A percentile compares a stretch with the other conserved stretches of the same genome.
phyloP scores from a whole-genome alignment of 2,888 invertebrate species.

The Epinotia brunnichana region DNA sequence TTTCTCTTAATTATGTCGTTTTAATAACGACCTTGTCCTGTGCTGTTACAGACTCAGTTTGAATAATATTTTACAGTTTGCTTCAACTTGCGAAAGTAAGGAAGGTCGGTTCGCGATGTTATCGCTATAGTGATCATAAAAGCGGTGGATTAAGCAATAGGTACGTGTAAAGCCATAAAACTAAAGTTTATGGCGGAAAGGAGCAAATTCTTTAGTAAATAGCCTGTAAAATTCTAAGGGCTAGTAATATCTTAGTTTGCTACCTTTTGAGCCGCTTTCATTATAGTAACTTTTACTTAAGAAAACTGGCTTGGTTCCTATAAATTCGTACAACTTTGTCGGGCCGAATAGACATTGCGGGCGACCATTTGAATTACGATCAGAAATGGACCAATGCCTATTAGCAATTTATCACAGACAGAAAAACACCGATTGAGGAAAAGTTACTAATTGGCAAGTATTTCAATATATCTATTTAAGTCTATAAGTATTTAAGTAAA shows the following conservation, averaged over 20 bases:
- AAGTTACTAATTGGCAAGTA: background rate
- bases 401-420: too few relatives aligned
- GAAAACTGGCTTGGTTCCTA: background rate
- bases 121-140: conserved; percentile 25
- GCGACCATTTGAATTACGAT: too few relatives aligned
- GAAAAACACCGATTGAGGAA: too few relatives aligned
- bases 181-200: conserved; percentile 4
- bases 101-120: conserved; percentile 21
- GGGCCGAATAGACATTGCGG: too few relatives aligned
- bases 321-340: too few relatives aligned
- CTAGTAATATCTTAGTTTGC: background rate
- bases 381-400: too few relatives aligned
- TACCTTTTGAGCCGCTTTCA: background rate
- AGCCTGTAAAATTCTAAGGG: background rate
- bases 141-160: conserved; percentile 53
- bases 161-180: conserved; percentile 43
- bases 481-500: too few relatives aligned
- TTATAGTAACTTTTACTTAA: background rate
- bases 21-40: conserved; percentile 3
- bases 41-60: background rate
- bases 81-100: conserved; percentile 5
- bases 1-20: background rate
- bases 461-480: background rate
- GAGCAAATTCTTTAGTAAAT: conserved; percentile 1
- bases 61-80: conserved; percentile 9